Evolutionary conservation across 2,888 invertebrate genomes (phyloP), one percentile per base, ranked within the genome.

Genomic region (Helobdella robusta): DNA sequence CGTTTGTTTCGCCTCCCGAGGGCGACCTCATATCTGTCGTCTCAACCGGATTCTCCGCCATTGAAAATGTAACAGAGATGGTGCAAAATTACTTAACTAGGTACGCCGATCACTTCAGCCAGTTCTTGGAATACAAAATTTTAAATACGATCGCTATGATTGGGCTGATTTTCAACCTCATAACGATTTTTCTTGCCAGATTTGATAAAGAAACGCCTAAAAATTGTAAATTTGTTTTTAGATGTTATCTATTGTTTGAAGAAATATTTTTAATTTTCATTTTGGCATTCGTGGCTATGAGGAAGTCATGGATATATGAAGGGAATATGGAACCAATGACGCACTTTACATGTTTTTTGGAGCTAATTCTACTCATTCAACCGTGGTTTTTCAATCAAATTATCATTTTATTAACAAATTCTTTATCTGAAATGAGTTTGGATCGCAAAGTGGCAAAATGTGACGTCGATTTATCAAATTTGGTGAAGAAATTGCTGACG

Each of bases 291-390:
- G 46, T 46, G 2, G 8, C 50, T 3, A 5, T 62, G 15, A 46
- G 62, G 23, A 32, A 32, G 11, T 25, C 28, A 11, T 62, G 34
- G 20, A 50, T 18, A n/a, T 30, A 50, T 23, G 32, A 18, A n/a
- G 11, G 8, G 11, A 28, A 50, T 18, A 32, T 62, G 50, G 50
- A 62, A 18, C 6, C 23, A 15, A 32, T 46, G 48, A 62, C 48
- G 25, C 50, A 62, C 23, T 62, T 62, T 46, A 62, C 62, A 23
- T 50, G 50, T 5, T 20, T 46, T n/a, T 62, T 62, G 11, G 62
- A 34, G 34, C 28, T 48, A 30, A 2, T 62, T 20, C 46, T 44
- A 30, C 32, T 62, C n/a, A n/a, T 50, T 6, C 28, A 30, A 18
- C 32, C 56, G n/a, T 56, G 34, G 62, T 30, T 20, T 11, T 50